Base-by-base conservation (phyloP, 2,888 invertebrate genomes). In the Drosophila nr. perissopoda region DNA sequence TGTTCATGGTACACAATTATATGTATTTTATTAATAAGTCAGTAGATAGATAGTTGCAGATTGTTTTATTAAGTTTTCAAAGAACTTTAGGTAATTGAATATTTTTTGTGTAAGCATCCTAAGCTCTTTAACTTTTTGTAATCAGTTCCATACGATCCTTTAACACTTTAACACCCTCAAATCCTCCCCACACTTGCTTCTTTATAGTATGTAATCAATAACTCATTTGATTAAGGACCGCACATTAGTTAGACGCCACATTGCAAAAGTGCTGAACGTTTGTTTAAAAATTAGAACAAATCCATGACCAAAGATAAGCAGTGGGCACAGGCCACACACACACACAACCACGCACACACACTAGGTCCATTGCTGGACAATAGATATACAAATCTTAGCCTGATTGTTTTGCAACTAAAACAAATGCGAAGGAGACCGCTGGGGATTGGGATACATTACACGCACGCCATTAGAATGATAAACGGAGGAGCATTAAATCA, bases 401-500 rank as follows among this genome's bases (percentile, higher is more conserved):
- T 78, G 89, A 86, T 87, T 89, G 86, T 87, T 89, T 84, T 76
- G 72, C 81, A 85, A 81, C 74, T 75, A 73, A 78, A 79, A 89
- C 83, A 87, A 87, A 89, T 89, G 80, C 69, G 74, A 76, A 83
- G 66, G 65, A 63, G 72, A 80, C 78, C 76, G 45, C 63, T 70
- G 72, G 76, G 74, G 62, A 64, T 65, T 69, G 71, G 79, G 80
- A 88, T 72, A 80, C 77, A 80, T 80, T 78, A 73, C 80, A 89
- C 77, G 76, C 87, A 89, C 79, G 82, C 89, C 79, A 88, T 88
- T 88, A 88, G 83, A 90, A 83, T 91, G 91, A 91, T 91, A 87
- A 90, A 91, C 90, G 90, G 80, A 63, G 61, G 65, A 73, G 89
- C 90, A 91, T 91, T 91, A 91, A 91, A 91, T 91, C 91, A 91